Percentiles rank a stretch among this genome's conserved stretches.
Evolutionary conservation across 2,888 invertebrate genomes (phyloP).

Genomic region (Sinohyriopsis cumingii): DNA sequence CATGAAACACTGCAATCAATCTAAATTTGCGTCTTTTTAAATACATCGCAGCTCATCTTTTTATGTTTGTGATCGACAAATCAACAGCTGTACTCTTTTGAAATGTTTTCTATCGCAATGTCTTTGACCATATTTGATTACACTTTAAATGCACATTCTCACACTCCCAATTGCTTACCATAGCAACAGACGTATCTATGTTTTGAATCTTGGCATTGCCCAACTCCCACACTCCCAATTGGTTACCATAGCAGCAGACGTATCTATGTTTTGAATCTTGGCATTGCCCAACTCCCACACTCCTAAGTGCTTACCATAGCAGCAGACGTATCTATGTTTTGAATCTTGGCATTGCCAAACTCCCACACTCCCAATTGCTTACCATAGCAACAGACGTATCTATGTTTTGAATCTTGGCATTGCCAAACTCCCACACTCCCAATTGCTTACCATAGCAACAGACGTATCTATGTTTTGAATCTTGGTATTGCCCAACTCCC

Average conservation of each 20-base stretch:
- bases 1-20: too few relatives aligned
- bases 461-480: constrained; percentile 79
- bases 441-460: constrained; percentile 75
- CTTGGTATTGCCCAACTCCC: constrained; percentile 76
- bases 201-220: constrained; percentile 76
- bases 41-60: too few relatives aligned
- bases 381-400: constrained; percentile 79
- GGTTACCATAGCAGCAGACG: constrained; percentile 77
- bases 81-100: too few relatives aligned
- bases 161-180: constrained; percentile 63
- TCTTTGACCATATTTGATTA: too few relatives aligned
- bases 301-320: constrained; percentile 74
- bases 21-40: too few relatives aligned
- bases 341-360: constrained; percentile 77
- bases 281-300: constrained; percentile 75
- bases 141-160: too few relatives aligned
- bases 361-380: constrained; percentile 9
- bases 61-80: too few relatives aligned
- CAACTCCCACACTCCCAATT: constrained; percentile 31
- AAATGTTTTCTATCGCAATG: too few relatives aligned
- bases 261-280: constrained; percentile 78
- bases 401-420: constrained; percentile 77
- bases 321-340: constrained; percentile 78
- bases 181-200: constrained; percentile 80
- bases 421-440: constrained; percentile 65